A percentile compares a stretch with the other conserved stretches of the same genome.
Evolutionary conservation across 2,888 invertebrate genomes (phyloP).

Genomic region (Eristalis tenax): DNA sequence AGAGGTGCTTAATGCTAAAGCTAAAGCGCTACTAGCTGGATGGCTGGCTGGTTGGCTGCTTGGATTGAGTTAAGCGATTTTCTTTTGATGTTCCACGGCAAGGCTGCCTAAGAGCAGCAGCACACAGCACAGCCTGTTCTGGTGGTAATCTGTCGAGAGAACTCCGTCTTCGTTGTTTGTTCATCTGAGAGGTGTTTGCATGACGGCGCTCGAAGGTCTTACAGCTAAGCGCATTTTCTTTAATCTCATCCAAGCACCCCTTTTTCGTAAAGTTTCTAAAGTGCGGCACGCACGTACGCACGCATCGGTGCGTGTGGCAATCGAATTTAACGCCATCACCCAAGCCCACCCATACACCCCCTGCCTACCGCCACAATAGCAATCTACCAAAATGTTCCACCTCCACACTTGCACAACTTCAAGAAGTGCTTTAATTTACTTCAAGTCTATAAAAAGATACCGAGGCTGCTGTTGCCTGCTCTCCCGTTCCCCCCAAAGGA

Average conservation of each 20-base stretch:
- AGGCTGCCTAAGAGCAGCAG: background rate
- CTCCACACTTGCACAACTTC: background rate
- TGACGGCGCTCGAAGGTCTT: slow-evolving; percentile 6
- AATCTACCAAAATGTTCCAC: background rate
- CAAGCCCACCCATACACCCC: background rate
- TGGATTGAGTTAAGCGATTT: slow-evolving; percentile 9
- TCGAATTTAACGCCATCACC: slow-evolving; percentile 51
- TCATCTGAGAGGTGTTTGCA: slow-evolving; percentile 12
- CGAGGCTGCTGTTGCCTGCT: too few relatives aligned
- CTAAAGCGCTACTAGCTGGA: background rate
- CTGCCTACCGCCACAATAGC: background rate
- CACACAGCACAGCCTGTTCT: background rate
- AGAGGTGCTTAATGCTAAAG: slow-evolving; percentile 28
- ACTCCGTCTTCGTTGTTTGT: slow-evolving; percentile 39
- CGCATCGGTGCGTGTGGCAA: slow-evolving; percentile 51
- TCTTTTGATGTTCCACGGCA: slow-evolving; percentile 43
- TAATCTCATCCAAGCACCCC: background rate
- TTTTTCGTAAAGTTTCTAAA: background rate
- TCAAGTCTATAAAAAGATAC: slow-evolving; percentile 32
- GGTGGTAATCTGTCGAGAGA: slow-evolving; percentile 37
- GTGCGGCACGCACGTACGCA: slow-evolving; percentile 1
- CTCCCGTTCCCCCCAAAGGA: background rate
- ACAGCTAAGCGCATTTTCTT: slow-evolving; percentile 8
- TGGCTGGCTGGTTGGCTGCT: background rate
- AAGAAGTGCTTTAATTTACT: slow-evolving; percentile 48